phyloP scores from a whole-genome alignment of 2,888 invertebrate species.

The Chromoteleia sp. region DNA sequence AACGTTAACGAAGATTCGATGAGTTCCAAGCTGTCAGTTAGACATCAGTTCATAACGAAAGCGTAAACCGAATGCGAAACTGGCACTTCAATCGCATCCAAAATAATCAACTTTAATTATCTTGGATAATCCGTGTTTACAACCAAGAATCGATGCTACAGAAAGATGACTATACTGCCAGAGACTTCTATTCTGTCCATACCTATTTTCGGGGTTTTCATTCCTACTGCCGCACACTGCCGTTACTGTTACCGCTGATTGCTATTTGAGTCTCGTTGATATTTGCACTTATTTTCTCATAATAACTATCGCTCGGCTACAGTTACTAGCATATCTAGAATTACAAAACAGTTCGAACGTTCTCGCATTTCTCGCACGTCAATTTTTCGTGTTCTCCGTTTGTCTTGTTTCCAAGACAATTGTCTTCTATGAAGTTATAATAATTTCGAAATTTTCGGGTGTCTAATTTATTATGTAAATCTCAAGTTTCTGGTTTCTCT shows the following conservation, averaged over 20 bases:
- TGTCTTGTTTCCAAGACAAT: conserved; percentile 2
- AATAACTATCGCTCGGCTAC: conserved; percentile 58
- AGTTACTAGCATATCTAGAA: conserved; percentile 61
- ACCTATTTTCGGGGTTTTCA: conserved; percentile 33
- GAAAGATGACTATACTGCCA: conserved; percentile 51
- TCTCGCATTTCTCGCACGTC: conserved; percentile 65
- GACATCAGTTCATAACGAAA: conserved; percentile 7
- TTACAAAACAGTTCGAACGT: conserved; percentile 60
- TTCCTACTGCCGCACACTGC: conserved; percentile 62
- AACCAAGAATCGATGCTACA: conserved; percentile 12
- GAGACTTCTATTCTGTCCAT: conserved; percentile 37
- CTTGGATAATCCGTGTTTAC: conserved; percentile 13
- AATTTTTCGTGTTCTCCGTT: conserved; percentile 21
- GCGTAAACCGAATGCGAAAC: too few species aligned
- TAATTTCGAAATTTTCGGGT: conserved; percentile 1
- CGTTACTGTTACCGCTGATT: conserved; percentile 62
- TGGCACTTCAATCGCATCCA: not conserved
- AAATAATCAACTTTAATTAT: not conserved
- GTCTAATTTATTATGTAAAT: not conserved
- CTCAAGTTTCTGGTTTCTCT: conserved; percentile 40
- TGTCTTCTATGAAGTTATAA: not conserved
- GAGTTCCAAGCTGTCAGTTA: conserved; percentile 7
- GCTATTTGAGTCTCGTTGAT: conserved; percentile 64
- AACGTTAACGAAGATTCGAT: conserved; percentile 17
- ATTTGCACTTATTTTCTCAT: conserved; percentile 61